phyloP scores from a whole-genome alignment of 2,797 vertebrate genomes.

The Hoplostethus mediterraneus region DNA sequence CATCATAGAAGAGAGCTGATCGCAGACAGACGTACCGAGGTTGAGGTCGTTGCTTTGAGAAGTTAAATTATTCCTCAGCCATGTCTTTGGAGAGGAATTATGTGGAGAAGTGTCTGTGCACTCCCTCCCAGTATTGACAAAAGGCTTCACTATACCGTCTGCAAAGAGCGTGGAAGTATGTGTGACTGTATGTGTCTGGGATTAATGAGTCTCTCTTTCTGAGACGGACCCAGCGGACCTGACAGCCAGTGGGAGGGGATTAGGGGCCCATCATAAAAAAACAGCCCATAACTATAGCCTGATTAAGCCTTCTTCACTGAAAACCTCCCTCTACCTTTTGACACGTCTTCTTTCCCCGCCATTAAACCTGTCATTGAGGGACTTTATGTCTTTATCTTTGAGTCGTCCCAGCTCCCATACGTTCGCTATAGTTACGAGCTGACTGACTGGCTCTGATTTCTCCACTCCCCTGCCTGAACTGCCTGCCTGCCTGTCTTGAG shows the following conservation, averaged over 20 bases:
- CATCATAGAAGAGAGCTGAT: background rate
- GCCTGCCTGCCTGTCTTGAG: conserved; percentile 59
- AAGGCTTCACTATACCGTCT: background rate
- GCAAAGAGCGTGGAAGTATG: background rate
- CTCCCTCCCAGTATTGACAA: background rate
- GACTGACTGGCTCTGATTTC: conserved; percentile 34
- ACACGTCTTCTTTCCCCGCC: conserved; percentile 20
- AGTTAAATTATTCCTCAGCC: background rate
- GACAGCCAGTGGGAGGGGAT: background rate
- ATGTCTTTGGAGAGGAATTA: background rate
- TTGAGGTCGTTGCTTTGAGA: background rate
- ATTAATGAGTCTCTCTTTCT: no score
- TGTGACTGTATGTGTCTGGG: background rate
- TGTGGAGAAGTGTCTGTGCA: background rate
- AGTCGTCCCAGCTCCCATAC: conserved; percentile 24
- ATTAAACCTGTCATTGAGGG: conserved; percentile 25
- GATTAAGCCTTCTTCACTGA: conserved; percentile 38
- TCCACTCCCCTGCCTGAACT: conserved; percentile 48
- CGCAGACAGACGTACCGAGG: background rate
- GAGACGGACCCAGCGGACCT: no score
- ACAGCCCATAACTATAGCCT: background rate
- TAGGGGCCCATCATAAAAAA: conserved; percentile 38
- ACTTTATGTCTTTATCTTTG: conserved; percentile 33
- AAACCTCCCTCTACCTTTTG: conserved; percentile 29
- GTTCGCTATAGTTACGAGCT: background rate